phyloP scores from a whole-genome alignment of 2,797 vertebrate species.

The Rhinichthys osculus region DNA sequence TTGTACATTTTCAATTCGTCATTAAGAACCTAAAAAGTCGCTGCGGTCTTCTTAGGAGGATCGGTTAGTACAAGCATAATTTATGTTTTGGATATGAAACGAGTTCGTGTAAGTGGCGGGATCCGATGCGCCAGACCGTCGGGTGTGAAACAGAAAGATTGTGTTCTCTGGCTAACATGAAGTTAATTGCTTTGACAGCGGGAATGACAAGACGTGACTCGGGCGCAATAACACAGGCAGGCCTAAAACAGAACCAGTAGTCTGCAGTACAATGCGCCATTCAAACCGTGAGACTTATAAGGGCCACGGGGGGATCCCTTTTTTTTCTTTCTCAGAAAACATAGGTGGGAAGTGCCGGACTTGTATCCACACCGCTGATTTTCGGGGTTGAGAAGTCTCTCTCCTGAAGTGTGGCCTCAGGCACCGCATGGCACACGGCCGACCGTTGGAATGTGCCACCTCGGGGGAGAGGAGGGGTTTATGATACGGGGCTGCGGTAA shows the following conservation, averaged over 20 bases:
- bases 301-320: constrained; percentile 26
- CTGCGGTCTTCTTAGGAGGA: constrained; percentile 22
- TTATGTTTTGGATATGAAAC: constrained; percentile 18
- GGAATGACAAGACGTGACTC: constrained; percentile 59
- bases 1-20: constrained; percentile 22
- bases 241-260: constrained; percentile 57
- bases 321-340: constrained; percentile 39
- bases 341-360: constrained; percentile 50
- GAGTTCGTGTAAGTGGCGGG: not conserved
- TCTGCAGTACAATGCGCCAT: constrained; percentile 58
- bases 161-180: constrained; percentile 56
- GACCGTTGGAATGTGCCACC: constrained; percentile 59
- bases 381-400: constrained; percentile 45
- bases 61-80: constrained; percentile 21
- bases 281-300: constrained; percentile 50
- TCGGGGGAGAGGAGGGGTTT: constrained; percentile 42
- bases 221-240: constrained; percentile 46
- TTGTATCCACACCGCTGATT: constrained; percentile 46
- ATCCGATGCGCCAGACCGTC: constrained; percentile 13
- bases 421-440: constrained; percentile 14
- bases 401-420: constrained; percentile 49
- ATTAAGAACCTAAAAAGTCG: constrained; percentile 9
- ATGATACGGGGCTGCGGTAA: constrained; percentile 68
- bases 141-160: constrained; percentile 50
- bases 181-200: constrained; percentile 64